Evolutionary conservation across 2,797 vertebrate genomes (phyloP).

Genomic region (Amblyopsis hoosieri): DNA sequence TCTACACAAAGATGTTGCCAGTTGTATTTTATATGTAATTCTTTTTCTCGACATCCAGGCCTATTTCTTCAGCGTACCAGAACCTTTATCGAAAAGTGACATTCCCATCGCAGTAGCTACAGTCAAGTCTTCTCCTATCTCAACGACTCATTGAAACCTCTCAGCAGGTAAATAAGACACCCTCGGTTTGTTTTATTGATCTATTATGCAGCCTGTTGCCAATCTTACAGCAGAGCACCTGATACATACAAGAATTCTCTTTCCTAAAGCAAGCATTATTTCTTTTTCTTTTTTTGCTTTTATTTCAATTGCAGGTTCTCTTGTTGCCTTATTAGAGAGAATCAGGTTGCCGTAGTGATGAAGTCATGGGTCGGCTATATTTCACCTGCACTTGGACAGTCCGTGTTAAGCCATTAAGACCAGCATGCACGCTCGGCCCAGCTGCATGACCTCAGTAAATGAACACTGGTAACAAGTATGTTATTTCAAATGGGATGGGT

Average conservation of each 20-base stretch:
- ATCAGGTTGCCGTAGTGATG: slow-evolving; percentile 70
- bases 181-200: too few relatives aligned
- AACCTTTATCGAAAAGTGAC: slow-evolving; percentile 39
- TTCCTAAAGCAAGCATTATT: slow-evolving; percentile 61
- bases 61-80: slow-evolving; percentile 89
- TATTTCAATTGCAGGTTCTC: slow-evolving; percentile 74
- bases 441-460: slow-evolving; percentile 46
- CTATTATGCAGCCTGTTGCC: slow-evolving; percentile 7
- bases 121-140: slow-evolving; percentile 47
- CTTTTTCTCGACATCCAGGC: slow-evolving; percentile 68
- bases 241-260: slow-evolving; percentile 68
- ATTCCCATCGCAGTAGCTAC: background rate
- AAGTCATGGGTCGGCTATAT: slow-evolving; percentile 69
- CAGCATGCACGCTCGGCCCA: slow-evolving; percentile 28
- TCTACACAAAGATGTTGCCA: slow-evolving; percentile 12
- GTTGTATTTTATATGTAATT: background rate
- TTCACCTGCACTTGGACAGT: slow-evolving; percentile 58
- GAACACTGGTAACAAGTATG: slow-evolving; percentile 48
- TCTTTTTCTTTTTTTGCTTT: slow-evolving; percentile 37
- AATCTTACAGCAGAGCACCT: slow-evolving; percentile 23
- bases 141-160: slow-evolving; percentile 62
- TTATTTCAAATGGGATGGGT: slow-evolving; percentile 57
- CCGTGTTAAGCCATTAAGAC: slow-evolving; percentile 40
- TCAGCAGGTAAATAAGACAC: slow-evolving; percentile 53
- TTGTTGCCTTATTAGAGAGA: slow-evolving; percentile 76